These are phyloP conservation scores for Drosophila lowei DNA, from an alignment of 1,140 invertebrate species.

Conservation along the genomic window DNA sequence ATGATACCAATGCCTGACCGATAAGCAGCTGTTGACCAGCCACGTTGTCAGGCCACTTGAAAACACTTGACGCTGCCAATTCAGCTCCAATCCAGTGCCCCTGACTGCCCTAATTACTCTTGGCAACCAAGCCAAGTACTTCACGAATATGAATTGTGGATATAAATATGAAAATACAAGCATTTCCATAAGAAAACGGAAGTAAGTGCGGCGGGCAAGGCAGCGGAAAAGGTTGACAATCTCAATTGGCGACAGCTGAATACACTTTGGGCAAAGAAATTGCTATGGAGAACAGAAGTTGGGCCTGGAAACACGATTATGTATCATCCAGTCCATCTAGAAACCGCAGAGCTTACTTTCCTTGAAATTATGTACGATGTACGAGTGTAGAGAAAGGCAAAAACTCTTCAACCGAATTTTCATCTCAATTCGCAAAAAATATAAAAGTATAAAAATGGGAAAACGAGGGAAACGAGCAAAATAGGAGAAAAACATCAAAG, in stretches of 20 bases:
- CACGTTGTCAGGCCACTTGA: slow-evolving; percentile 24
- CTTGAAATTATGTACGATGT: slow-evolving; percentile 7
- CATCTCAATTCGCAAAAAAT: slow-evolving; percentile 1
- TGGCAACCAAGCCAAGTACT: slow-evolving; percentile 43
- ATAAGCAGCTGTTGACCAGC: slow-evolving; percentile 48
- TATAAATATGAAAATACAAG: slow-evolving; percentile 3
- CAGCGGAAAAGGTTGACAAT: slow-evolving; percentile 23
- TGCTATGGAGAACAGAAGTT: no score
- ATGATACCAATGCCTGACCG: slow-evolving; percentile 12
- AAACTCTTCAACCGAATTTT: slow-evolving; percentile 27
- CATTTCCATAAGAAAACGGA: background rate
- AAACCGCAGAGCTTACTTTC: slow-evolving; percentile 12
- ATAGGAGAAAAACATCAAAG: slow-evolving; percentile 63
- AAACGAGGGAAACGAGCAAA: background rate
- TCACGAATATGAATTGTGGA: slow-evolving; percentile 32
- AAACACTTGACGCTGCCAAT: slow-evolving; percentile 53
- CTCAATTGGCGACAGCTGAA: slow-evolving; percentile 23
- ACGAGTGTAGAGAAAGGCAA: background rate
- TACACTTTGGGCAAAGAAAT: background rate
- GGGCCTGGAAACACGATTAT: no score
- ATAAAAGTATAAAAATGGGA: background rate
- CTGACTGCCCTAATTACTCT: slow-evolving; percentile 52
- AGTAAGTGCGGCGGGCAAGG: background rate
- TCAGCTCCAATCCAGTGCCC: slow-evolving; percentile 37
- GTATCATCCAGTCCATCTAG: no score